A percentile compares a stretch with the other conserved stretches of the same genome.
phyloP scores from a whole-genome alignment of 1,140 invertebrate genomes.

The Drosophila virilis region DNA sequence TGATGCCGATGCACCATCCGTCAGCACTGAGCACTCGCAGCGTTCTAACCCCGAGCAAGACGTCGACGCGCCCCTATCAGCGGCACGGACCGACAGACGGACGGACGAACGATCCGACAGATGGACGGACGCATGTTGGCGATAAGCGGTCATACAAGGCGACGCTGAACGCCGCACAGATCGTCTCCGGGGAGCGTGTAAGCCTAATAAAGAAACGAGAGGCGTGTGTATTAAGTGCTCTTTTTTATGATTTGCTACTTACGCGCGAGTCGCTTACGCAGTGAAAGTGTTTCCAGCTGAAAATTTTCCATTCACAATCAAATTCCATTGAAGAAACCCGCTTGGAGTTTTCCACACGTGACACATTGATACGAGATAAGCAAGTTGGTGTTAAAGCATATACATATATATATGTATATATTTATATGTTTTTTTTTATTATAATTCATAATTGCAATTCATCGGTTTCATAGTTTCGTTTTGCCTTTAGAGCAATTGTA shows the following conservation, averaged over 20 bases:
- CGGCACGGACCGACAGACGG: conserved; percentile 10
- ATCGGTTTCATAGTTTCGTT: conserved; percentile 56
- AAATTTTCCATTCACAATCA: conserved; percentile 71
- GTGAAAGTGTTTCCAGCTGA: conserved; percentile 37
- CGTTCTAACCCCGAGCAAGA: conserved; percentile 56
- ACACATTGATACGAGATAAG: background rate
- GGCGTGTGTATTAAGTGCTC: conserved; percentile 14
- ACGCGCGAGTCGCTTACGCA: conserved; percentile 15
- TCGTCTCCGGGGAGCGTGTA: conserved; percentile 26
- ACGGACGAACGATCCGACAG: background rate
- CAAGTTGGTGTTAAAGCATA: conserved; percentile 59
- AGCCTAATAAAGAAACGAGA: conserved; percentile 33
- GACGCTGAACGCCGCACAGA: conserved; percentile 17
- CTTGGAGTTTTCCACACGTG: conserved; percentile 6
- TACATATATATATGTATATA: conserved; percentile 44
- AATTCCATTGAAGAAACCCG: conserved; percentile 32
- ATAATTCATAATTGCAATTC: conserved; percentile 64
- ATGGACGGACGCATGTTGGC: background rate
- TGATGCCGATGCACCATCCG: conserved; percentile 57
- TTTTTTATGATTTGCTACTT: conserved; percentile 21
- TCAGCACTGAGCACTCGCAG: conserved; percentile 62
- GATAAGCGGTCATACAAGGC: conserved; percentile 34
- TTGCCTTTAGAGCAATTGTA: conserved; percentile 30
- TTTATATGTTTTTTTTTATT: conserved; percentile 22
- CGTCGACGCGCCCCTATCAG: conserved; percentile 69